Base-by-base conservation (phyloP, 1,140 invertebrate genomes). In the Laodelphax striatellus region DNA sequence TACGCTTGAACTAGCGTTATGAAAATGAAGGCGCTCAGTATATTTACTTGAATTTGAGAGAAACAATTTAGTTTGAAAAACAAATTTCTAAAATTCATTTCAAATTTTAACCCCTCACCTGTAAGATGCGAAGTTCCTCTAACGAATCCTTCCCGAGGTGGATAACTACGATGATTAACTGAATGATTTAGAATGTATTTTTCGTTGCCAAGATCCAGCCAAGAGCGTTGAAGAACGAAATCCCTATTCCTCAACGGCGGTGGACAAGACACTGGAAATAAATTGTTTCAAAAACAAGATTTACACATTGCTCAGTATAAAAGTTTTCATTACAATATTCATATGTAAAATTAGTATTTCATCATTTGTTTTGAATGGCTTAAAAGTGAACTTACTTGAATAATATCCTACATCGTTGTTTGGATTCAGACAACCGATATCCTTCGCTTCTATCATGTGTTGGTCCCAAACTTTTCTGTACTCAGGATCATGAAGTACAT, bases 331-430 rank as follows among this genome's bases (percentile, higher is more conserved):
- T 38, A 31, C 34, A 13, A 13, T 38, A 31, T 9, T 31, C 4
- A 9, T 31, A 31, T 31, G 28, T 11, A 38, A 11, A 38, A 38
- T 11, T 38, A 38, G 34, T 11, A 2, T 38, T 5, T 38, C 3
- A 11, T 31, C 28, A n/a, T n/a, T n/a, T n/a, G n/a, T n/a, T n/a
- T n/a, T n/a, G n/a, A n/a, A n/a, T n/a, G n/a, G n/a, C n/a, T n/a
- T n/a, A n/a, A n/a, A 2, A 22, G n/a, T 61, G 2, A 14, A 82
- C 85, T 84, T 71, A 93, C 90, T 84, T 62, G 90, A 86, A 76
- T 95, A 94, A 74, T 95, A 95, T 55, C 90, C 90, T 63, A 95
- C 83, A 73, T 94, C 91, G 71, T 94, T 94, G 71, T 93, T 94
- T 42, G 91, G 88, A 77, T 94, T 93, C 67, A 95, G 80, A 71